phyloP scores from a whole-genome alignment of 2,888 invertebrate genomes.

The Globia sparganii region DNA sequence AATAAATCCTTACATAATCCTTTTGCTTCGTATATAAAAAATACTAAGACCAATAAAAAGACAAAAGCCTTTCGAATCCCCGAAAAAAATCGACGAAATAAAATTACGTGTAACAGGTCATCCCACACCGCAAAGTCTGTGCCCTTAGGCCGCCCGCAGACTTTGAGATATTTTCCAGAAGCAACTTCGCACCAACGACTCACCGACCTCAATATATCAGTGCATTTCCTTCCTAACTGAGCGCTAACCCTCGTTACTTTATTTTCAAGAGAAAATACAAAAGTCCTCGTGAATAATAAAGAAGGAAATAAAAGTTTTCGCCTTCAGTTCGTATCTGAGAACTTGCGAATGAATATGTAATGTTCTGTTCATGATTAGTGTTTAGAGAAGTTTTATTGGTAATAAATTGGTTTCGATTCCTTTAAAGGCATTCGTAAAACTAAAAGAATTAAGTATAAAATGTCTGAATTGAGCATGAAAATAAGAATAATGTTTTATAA shows the following conservation, averaged over 20 bases:
- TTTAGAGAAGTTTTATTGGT: slow-evolving; percentile 37
- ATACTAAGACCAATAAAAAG: neutral
- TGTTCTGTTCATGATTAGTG: slow-evolving; percentile 47
- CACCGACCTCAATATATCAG: slow-evolving; percentile 70
- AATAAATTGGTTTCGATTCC: slow-evolving; percentile 22
- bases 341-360: slow-evolving; percentile 51
- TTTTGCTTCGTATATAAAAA: neutral
- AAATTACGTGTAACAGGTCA: slow-evolving; percentile 41
- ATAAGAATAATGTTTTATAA: neutral
- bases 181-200: slow-evolving; percentile 42
- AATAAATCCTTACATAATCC: neutral
- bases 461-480: neutral
- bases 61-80: neutral
- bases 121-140: slow-evolving; percentile 33
- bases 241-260: slow-evolving; percentile 62
- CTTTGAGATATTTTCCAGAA: slow-evolving; percentile 41
- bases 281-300: slow-evolving; percentile 68
- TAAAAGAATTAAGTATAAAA: neutral
- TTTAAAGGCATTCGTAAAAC: neutral
- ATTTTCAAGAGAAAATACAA: slow-evolving; percentile 62
- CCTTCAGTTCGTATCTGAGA: slow-evolving; percentile 28
- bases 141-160: slow-evolving; percentile 8
- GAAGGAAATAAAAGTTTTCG: slow-evolving; percentile 52
- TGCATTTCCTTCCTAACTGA: slow-evolving; percentile 66
- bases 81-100: slow-evolving; percentile 21